Base-by-base conservation (phyloP, 2,888 invertebrate genomes). In the Agonum fuliginosum region DNA sequence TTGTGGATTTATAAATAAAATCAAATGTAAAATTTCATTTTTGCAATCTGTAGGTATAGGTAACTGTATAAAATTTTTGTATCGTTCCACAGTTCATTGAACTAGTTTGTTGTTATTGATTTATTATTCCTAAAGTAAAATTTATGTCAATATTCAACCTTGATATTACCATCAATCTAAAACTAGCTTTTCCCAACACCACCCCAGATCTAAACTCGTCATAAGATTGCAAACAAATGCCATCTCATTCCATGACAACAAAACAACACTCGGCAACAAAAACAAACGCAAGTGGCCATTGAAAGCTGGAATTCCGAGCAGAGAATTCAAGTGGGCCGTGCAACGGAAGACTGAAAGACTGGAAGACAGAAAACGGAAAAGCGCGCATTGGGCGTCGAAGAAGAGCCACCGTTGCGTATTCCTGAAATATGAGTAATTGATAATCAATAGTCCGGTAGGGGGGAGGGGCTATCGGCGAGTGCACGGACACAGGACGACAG, bases 361-460 rank as follows among this genome's bases (percentile, higher is more conserved):
- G n/a, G 17, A 46, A 46, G 14, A 20, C 14, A 3, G 46, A 46
- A 14, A 46, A 3, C 58, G 58, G 30, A 43, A 43, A 43, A 43
- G 17, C 58, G 46, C 69, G 62, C 34, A 51, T 12, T 48, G 14
- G 20, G 46, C 41, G 41, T 34, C n/a, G 48, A 46, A 79, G 70
- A 80, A 81, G 81, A 80, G 80, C 82, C 34, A 37, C 48, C 19
- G 54, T 54, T 72, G 54, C 58, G 54, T 73, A 73, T 73, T 73
- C 17, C 22, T 83, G 83, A 83, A 84, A 85, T 84, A 85, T 85
- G 85, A 85, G 85, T 86, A 86, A 86, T 86, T 85, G 85, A 85
- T 84, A 85, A 86, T 86, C 86, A 84, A 86, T 86, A 84, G 83
- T 83, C 83, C 17, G 48, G 54, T 10, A 19, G 48, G 8, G 48